Percentiles rank a stretch among this genome's conserved stretches.
These are phyloP conservation scores for Ptychochromis oligacanthus DNA, from an alignment of 2,113 vertebrate genomes.

Conservation along the genomic window DNA sequence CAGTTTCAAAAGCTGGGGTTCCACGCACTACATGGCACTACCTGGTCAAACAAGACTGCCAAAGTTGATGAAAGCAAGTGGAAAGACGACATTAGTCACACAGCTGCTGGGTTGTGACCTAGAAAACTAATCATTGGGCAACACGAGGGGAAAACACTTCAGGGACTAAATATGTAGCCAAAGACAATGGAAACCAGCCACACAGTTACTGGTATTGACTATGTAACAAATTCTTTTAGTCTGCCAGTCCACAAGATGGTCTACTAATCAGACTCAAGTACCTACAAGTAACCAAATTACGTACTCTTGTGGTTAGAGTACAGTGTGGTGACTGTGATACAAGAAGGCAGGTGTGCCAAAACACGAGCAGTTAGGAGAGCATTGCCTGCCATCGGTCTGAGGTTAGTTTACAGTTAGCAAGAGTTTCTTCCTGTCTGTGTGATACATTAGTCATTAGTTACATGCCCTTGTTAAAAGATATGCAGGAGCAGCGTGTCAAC, in stretches of 20 bases:
- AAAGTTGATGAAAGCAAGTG: constrained; percentile 22
- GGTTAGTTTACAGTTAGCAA: constrained; percentile 56
- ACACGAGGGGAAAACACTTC: constrained; percentile 31
- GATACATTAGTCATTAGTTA: constrained; percentile 58
- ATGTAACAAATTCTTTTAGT: constrained; percentile 18
- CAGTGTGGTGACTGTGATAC: constrained; percentile 11
- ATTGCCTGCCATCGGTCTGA: constrained; percentile 24
- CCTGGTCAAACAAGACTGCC: not conserved
- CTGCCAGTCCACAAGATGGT: constrained; percentile 20
- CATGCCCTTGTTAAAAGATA: constrained; percentile 73
- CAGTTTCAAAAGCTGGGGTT: constrained; percentile 5
- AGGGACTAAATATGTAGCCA: constrained; percentile 33
- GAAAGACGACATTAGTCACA: constrained; percentile 22
- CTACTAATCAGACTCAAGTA: not conserved
- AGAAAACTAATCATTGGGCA: constrained; percentile 19
- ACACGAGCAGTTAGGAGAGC: constrained; percentile 3
- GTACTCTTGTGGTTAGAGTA: constrained; percentile 6
- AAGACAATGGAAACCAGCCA: constrained; percentile 43
- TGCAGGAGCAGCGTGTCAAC: constrained; percentile 53
- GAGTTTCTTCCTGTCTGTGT: constrained; percentile 37
- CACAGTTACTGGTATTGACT: constrained; percentile 42
- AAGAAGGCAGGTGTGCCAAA: constrained; percentile 38
- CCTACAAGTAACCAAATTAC: not conserved
- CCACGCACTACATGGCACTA: not conserved
- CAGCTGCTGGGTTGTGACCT: constrained; percentile 38